Conservation (phyloP, 2,113 vertebrate genomes). For the Andinoacara biseriatus region DNA sequence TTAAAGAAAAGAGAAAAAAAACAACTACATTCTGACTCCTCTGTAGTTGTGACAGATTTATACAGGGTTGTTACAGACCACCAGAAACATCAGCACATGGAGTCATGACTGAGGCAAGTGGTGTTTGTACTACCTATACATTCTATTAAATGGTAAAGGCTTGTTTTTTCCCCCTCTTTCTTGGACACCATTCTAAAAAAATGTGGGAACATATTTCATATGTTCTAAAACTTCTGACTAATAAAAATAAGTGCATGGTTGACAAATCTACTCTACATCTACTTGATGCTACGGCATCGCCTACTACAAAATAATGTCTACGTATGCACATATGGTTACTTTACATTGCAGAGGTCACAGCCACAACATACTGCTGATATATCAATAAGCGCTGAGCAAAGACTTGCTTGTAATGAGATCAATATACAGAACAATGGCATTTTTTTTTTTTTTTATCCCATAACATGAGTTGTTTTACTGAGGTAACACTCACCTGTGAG, state of each 20-base stretch:
- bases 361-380: conserved; percentile 39
- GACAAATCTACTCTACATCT: conserved; percentile 66
- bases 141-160: conserved; percentile 15
- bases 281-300: conserved; percentile 48
- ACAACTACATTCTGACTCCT: conserved; percentile 2
- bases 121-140: conserved; percentile 6
- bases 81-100: conserved; percentile 4
- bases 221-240: conserved; percentile 51
- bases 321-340: conserved; percentile 59
- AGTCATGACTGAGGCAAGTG: background rate
- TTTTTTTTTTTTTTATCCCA: conserved; percentile 44
- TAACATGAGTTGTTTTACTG: conserved; percentile 23
- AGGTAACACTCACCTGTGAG: conserved; percentile 52
- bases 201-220: conserved; percentile 69
- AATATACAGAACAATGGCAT: conserved; percentile 38
- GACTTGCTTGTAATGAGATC: conserved; percentile 20
- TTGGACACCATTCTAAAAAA: conserved; percentile 48
- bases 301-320: conserved; percentile 54
- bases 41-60: conserved; percentile 3
- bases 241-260: conserved; percentile 75
- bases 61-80: conserved; percentile 5
- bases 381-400: conserved; percentile 35
- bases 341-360: conserved; percentile 73
- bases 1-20: conserved; percentile 20
- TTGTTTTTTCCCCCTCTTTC: conserved; percentile 6